Evolutionary conservation across 2,113 vertebrate species (phyloP), one percentile per base, ranked within the genome.

Genomic region (Hippocampus zosterae): DNA sequence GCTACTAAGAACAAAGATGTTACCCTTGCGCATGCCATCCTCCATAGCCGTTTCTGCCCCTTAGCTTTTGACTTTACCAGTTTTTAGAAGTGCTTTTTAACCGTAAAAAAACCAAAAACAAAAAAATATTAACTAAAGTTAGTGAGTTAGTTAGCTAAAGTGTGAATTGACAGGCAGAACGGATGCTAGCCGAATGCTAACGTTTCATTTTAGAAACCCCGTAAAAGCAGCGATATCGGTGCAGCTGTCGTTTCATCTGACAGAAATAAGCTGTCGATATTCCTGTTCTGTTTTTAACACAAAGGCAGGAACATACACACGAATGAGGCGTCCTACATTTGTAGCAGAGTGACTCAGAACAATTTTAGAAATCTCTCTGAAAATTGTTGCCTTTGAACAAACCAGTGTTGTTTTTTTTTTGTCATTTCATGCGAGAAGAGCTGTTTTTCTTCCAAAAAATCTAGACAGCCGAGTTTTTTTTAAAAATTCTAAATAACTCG

Each of bases 261-360:
- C 68, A 63, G 72, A 73, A 73, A 76, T 70, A 64, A 75, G 66
- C 79, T 73, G 77, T 75, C 73, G 55, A 67, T 53, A 61, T n/a
- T 55, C 25, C 10, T 56, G 46, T 57, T 69, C 50, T 7, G 19
- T 19, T 76, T 80, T 60, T 68, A 80, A 70, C 68, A 55, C 63
- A 70, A 13, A 18, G 23, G 44, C 64, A 69, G 61, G 52, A 21
- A 10, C 25, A 50, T 21, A 62, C 21, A 21, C 23, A 29, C 3
- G 33, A 29, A 15, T 1, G 53, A 61, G 48, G 44, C 40, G 42
- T 57, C 48, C 65, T 53, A 52, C 33, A 18, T 63, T 68, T 63
- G 11, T 70, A 59, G 73, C 61, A 11, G 44, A 8, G 56, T 1
- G 33, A 61, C 71, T 71, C 73, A 42, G 69, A 72, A 79, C 53